Base-by-base conservation (phyloP, 1,140 invertebrate genomes). In the Pseudomyrmex sp. region DNA sequence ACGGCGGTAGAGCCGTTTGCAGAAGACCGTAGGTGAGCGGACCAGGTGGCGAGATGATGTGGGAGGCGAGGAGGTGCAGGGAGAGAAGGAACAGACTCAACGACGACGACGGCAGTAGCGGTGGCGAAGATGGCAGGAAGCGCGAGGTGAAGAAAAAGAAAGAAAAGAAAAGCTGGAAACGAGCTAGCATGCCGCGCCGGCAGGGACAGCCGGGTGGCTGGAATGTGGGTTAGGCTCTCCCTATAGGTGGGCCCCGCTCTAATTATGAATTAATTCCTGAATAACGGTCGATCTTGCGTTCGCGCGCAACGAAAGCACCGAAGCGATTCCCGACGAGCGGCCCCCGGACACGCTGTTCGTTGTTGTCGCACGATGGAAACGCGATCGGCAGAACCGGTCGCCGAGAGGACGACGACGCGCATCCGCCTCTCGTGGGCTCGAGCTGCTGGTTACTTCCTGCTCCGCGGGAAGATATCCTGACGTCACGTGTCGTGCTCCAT, bases 191-290 rank as follows among this genome's bases (percentile, higher is more conserved):
- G 79, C 80, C 90, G 91, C 52, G 91, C 90, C 87, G 74, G 80
- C 85, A 91, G 91, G 91, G 90, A 91, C 92, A 92, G 92, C 92
- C 92, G 91, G 35, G 89, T 89, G 88, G 63, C 80, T 87, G 92
- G 92, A 94, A 94, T 94, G 93, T 93, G 92, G 93, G 93, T 94
- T 94, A 93, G 93, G 92, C 91, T 88, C 92, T 87, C 87, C 87
- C 91, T 88, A 88, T 91, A 92, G 90, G 88, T 90, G 89, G 87
- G 89, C 90, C 54, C 35, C 91, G 92, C 90, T 94, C 92, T 94
- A 94, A 94, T 94, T 93, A 94, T 93, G 91, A 93, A 93, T 94
- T 93, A 93, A 94, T 94, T 92, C 88, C 85, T 89, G 89, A 92
- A 88, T 93, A 94, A 93, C 93, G 92, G 92, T 93, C 89, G 88